Percentiles rank a stretch among this genome's conserved stretches.
Evolutionary conservation across 2,113 vertebrate species (phyloP).

Genomic region (Festucalex cinctus): DNA sequence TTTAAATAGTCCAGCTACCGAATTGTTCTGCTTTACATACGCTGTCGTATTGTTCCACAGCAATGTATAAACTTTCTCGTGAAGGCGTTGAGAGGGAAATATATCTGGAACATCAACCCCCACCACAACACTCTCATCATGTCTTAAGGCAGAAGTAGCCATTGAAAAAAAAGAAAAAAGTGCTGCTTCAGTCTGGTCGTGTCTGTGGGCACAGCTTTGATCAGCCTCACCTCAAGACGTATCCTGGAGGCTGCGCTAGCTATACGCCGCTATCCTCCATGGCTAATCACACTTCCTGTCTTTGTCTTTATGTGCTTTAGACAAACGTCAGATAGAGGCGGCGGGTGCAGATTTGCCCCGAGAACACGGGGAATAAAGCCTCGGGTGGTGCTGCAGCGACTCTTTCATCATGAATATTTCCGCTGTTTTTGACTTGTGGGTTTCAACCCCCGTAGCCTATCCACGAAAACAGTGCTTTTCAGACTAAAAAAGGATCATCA

Average conservation of each 20-base stretch:
- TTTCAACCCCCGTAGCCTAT: conserved; percentile 35
- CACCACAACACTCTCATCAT: background rate
- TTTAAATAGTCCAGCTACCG: background rate
- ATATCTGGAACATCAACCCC: conserved; percentile 40
- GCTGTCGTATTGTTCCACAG: background rate
- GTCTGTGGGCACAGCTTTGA: conserved; percentile 78
- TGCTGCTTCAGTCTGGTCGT: conserved; percentile 73
- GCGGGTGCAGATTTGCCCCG: conserved; percentile 62
- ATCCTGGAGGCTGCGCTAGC: conserved; percentile 68
- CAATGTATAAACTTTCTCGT: conserved; percentile 37
- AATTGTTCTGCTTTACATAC: conserved; percentile 29
- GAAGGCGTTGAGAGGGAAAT: conserved; percentile 50
- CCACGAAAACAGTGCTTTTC: conserved; percentile 4
- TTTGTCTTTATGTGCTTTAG: conserved; percentile 72
- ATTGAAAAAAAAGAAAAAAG: conserved; percentile 59
- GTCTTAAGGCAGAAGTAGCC: conserved; percentile 65
- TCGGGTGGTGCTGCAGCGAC: conserved; percentile 58
- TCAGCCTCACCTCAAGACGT: conserved; percentile 74
- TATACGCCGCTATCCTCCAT: conserved; percentile 57
- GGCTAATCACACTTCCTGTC: conserved; percentile 72
- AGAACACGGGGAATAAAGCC: conserved; percentile 61
- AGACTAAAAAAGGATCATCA: conserved; percentile 22
- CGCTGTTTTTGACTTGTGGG: conserved; percentile 45
- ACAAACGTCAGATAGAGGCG: conserved; percentile 66
- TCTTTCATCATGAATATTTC: conserved; percentile 63